Evolutionary conservation across 2,113 vertebrate species (phyloP).

Genomic region (Neolamprologus tretocephalus): DNA sequence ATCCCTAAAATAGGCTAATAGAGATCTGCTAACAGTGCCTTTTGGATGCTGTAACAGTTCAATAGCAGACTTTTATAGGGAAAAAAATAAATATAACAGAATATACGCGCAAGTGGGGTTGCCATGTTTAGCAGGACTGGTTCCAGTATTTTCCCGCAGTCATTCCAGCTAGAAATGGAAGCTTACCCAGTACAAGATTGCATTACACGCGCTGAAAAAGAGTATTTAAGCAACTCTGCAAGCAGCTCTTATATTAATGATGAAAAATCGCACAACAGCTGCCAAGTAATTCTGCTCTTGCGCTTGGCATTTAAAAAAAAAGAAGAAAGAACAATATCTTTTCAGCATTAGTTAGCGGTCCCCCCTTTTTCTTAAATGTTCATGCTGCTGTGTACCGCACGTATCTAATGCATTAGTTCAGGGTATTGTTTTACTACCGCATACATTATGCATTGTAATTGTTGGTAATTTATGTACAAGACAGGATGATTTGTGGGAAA

Average conservation of each 20-base stretch:
- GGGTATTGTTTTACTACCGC: constrained; percentile 50
- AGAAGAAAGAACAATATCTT: neutral
- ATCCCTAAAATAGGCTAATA: neutral
- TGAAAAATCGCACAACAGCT: neutral
- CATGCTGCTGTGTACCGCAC: constrained; percentile 10
- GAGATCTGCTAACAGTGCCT: neutral
- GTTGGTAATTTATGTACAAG: constrained; percentile 14
- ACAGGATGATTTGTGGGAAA: neutral
- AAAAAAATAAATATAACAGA: neutral
- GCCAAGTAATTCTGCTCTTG: neutral
- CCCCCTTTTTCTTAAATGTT: neutral
- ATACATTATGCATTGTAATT: constrained; percentile 15
- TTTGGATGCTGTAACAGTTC: neutral
- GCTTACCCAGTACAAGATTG: neutral
- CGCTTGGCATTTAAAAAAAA: neutral
- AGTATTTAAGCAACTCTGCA: neutral
- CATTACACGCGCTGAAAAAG: constrained; percentile 13
- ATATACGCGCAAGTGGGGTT: neutral
- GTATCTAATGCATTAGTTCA: constrained; percentile 53
- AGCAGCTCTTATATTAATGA: constrained; percentile 4
- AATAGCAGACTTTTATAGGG: neutral
- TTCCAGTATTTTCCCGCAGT: neutral
- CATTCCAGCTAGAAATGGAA: neutral
- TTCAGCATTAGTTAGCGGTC: neutral
- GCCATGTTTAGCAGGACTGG: neutral